Conservation (phyloP, 2,888 invertebrate genomes). For the Pristionchus mayeri region DNA sequence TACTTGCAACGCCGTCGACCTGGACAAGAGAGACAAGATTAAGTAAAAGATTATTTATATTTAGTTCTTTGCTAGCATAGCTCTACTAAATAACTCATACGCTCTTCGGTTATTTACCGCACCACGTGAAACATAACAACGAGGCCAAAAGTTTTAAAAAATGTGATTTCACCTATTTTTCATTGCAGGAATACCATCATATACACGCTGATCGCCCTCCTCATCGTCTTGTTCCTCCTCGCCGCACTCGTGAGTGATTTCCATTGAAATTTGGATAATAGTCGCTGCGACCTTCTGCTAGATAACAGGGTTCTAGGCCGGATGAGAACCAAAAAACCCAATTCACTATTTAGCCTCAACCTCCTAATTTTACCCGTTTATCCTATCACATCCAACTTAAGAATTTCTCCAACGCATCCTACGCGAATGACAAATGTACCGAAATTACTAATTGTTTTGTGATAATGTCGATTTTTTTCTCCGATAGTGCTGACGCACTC, state of each 20-base stretch:
- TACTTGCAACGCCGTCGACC: not conserved
- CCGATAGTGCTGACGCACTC: too few species aligned
- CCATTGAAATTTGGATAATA: not conserved
- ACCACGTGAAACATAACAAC: not conserved
- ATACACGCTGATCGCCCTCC: not conserved
- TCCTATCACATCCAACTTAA: too few species aligned
- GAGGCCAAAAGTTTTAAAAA: not conserved
- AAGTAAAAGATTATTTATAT: not conserved
- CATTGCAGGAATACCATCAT: not conserved
- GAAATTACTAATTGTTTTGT: not conserved
- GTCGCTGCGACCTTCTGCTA: not conserved
- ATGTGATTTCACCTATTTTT: not conserved
- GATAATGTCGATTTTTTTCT: too few species aligned
- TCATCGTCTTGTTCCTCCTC: conserved; percentile 3
- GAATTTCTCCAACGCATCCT: not conserved
- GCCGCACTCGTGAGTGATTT: conserved; percentile 30
- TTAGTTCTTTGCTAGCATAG: too few species aligned
- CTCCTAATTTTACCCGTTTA: too few species aligned
- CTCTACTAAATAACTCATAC: too few species aligned
- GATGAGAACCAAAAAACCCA: too few species aligned
- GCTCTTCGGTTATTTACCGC: too few species aligned
- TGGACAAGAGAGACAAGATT: not conserved
- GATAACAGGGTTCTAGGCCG: too few species aligned
- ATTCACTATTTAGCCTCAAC: too few species aligned
- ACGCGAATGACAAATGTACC: too few species aligned